phyloP scores from a whole-genome alignment of 2,113 vertebrate genomes.

The Hucho hucho region DNA sequence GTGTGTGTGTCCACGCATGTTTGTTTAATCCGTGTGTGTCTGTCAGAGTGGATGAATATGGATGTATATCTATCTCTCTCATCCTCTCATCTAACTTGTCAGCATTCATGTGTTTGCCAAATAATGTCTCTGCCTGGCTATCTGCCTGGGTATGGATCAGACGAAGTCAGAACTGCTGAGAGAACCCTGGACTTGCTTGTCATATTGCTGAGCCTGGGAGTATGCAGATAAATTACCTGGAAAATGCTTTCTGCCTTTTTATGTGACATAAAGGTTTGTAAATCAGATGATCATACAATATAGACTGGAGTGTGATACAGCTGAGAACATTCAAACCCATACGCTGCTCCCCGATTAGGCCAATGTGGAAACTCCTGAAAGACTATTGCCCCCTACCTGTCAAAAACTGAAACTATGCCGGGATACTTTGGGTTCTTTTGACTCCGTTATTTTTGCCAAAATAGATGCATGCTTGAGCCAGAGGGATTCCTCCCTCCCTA shows the following conservation, averaged over 20 bases:
- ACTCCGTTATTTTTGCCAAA: conserved; percentile 35
- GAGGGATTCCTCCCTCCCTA: conserved; percentile 15
- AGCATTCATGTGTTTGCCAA: conserved; percentile 23
- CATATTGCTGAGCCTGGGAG: not conserved
- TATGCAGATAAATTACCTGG: conserved; percentile 7
- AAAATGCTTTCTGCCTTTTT: conserved; percentile 23
- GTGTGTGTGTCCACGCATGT: conserved; percentile 22
- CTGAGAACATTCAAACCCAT: conserved; percentile 24
- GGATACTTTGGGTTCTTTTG: conserved; percentile 10
- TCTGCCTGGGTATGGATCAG: not conserved
- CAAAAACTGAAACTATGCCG: conserved; percentile 29
- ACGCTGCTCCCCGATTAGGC: not conserved
- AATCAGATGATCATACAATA: conserved; percentile 6
- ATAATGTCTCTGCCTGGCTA: not conserved
- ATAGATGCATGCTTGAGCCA: conserved; percentile 60
- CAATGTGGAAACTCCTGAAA: conserved; percentile 12
- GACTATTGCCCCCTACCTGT: conserved; percentile 11
- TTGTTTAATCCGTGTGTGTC: conserved; percentile 5
- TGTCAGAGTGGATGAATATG: conserved; percentile 25
- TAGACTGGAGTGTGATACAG: conserved; percentile 13
- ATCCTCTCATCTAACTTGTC: conserved; percentile 19
- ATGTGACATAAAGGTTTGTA: not conserved
- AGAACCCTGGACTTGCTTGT: conserved; percentile 15
- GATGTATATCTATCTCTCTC: conserved; percentile 44
- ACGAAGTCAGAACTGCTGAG: conserved; percentile 18